A percentile compares a stretch with the other conserved stretches of the same genome.
Evolutionary conservation across 2,888 invertebrate species (phyloP).

Genomic region (Lapara coniferarum): DNA sequence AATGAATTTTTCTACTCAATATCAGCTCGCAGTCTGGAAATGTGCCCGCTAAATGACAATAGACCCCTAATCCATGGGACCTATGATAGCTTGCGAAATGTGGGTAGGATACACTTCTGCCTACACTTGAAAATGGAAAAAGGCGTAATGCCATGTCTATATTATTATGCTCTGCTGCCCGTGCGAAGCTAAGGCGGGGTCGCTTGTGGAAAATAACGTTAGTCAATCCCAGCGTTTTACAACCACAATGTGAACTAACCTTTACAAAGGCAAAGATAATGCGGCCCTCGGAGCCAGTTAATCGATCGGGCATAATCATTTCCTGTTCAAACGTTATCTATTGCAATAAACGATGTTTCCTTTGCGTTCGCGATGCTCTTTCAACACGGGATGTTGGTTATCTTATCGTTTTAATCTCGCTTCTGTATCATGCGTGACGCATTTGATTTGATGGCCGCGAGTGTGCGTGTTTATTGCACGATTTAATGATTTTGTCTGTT

Average conservation of each 20-base stretch:
- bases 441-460: constrained; percentile 28
- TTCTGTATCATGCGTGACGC: constrained; percentile 34
- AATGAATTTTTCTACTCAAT: too few species aligned
- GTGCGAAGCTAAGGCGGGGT: too few species aligned
- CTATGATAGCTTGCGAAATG: too few species aligned
- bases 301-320: constrained; percentile 19
- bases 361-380: constrained; percentile 9
- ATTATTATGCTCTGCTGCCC: too few species aligned
- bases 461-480: background rate
- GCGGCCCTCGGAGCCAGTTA: background rate
- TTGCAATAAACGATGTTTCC: constrained; percentile 26
- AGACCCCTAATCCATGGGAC: too few species aligned
- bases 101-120: too few species aligned
- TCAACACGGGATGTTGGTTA: constrained; percentile 24
- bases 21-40: too few species aligned
- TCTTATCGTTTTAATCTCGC: constrained; percentile 26
- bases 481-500: background rate
- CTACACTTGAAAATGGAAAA: too few species aligned
- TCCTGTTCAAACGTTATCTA: constrained; percentile 24
- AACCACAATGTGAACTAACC: background rate
- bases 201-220: too few species aligned
- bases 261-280: background rate
- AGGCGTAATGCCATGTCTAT: too few species aligned
- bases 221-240: background rate
- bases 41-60: too few species aligned